Percentiles rank a stretch among this genome's conserved stretches.
Evolutionary conservation across 2,113 vertebrate species (phyloP).

Genomic region (Salvelinus sp.): DNA sequence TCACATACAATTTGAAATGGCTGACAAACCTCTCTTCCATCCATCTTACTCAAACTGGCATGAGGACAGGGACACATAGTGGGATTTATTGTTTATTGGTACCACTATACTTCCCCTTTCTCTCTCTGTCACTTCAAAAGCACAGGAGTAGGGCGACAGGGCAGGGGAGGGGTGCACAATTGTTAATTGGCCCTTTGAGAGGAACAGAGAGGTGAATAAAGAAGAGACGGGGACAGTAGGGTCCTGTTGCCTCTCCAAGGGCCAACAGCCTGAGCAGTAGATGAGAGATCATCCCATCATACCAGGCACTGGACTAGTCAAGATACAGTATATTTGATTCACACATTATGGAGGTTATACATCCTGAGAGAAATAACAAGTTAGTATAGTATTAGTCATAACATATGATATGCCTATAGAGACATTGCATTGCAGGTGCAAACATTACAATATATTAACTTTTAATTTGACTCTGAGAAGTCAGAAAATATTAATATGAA

Average conservation of each 20-base stretch:
- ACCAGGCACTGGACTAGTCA: slow-evolving; percentile 24
- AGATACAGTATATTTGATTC: slow-evolving; percentile 15
- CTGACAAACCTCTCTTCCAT: slow-evolving; percentile 33
- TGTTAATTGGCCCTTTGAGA: slow-evolving; percentile 88
- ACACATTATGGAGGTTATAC: neutral
- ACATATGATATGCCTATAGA: no score
- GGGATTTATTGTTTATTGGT: slow-evolving; percentile 84
- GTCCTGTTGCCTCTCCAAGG: slow-evolving; percentile 67
- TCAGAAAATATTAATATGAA: neutral
- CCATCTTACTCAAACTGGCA: slow-evolving; percentile 45
- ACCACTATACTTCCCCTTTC: slow-evolving; percentile 69
- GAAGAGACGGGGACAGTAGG: slow-evolving; percentile 79
- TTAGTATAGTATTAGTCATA: no score
- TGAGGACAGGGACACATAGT: slow-evolving; percentile 39
- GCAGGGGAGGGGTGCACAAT: slow-evolving; percentile 76
- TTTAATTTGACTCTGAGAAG: neutral
- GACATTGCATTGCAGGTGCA: no score
- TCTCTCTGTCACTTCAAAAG: slow-evolving; percentile 85
- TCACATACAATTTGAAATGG: slow-evolving; percentile 21
- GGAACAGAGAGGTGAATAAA: slow-evolving; percentile 82
- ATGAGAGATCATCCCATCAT: slow-evolving; percentile 48
- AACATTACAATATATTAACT: no score
- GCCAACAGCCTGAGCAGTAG: neutral
- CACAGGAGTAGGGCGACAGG: slow-evolving; percentile 71
- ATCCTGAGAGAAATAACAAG: neutral